These are phyloP conservation scores for Mesocentrotus franciscanus DNA, from an alignment of 53 echinoderm and acorn worm genomes.

Conservation along the genomic window DNA sequence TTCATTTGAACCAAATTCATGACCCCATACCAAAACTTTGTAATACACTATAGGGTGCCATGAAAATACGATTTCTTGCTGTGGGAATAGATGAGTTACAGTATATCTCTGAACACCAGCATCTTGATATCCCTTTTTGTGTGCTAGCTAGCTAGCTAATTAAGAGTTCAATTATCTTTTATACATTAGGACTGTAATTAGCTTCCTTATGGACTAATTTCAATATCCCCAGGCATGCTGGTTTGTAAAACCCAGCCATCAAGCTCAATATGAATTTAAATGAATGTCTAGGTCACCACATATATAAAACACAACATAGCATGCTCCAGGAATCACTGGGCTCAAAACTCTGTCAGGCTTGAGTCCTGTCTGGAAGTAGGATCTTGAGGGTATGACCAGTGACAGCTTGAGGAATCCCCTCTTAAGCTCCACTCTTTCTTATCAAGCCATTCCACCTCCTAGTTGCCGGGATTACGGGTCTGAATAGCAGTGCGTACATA, in stretches of 20 bases:
- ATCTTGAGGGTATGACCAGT: slow-evolving; percentile 28
- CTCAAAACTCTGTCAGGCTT: slow-evolving; percentile 23
- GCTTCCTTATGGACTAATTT: background rate
- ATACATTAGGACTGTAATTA: background rate
- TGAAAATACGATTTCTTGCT: too few relatives aligned
- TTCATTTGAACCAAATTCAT: too few relatives aligned
- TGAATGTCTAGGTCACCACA: background rate
- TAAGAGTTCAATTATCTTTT: background rate
- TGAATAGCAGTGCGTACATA: slow-evolving; percentile 5
- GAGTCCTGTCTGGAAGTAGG: slow-evolving; percentile 12
- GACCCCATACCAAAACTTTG: too few relatives aligned
- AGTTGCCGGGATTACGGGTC: background rate
- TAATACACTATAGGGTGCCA: too few relatives aligned
- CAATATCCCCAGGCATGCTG: background rate
- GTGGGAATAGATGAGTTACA: too few relatives aligned
- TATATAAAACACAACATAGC: background rate
- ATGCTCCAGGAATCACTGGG: slow-evolving; percentile 2
- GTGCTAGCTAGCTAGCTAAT: too few relatives aligned
- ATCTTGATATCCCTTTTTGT: too few relatives aligned
- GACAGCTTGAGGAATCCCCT: slow-evolving; percentile 34
- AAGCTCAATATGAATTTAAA: background rate
- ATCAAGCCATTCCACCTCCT: slow-evolving; percentile 21
- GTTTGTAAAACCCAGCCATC: background rate
- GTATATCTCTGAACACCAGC: too few relatives aligned
- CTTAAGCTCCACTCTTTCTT: slow-evolving; percentile 21